Conservation (phyloP, 2,797 vertebrate genomes). For the Macrochelys suwanniensis region DNA sequence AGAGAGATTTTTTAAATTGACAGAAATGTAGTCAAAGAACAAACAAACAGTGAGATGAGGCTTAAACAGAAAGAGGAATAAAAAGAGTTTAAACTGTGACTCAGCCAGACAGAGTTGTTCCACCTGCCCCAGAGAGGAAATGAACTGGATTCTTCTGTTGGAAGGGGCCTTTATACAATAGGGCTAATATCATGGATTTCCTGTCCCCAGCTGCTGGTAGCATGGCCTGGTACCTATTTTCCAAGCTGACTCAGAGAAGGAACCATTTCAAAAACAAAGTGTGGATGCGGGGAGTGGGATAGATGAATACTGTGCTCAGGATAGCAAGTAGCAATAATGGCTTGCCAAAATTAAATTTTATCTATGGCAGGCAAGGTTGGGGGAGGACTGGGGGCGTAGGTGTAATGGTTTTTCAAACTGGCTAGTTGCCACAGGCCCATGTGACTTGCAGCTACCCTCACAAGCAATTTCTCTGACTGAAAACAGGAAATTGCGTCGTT, state of each 20-base stretch:
- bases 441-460: slow-evolving; percentile 20
- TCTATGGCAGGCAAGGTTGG: slow-evolving; percentile 18
- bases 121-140: slow-evolving; percentile 66
- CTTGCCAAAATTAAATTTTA: not conserved
- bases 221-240: not conserved
- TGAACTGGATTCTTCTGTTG: slow-evolving; percentile 27
- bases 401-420: not conserved
- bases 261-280: not conserved
- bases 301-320: not conserved
- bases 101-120: not conserved
- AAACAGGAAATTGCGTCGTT: slow-evolving; percentile 47
- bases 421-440: not conserved
- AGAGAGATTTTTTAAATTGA: slow-evolving; percentile 9
- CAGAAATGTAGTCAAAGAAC: not conserved
- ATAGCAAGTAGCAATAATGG: not conserved
- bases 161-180: not conserved
- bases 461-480: not conserved
- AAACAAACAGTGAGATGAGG: not conserved
- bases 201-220: slow-evolving; percentile 26
- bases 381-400: slow-evolving; percentile 7
- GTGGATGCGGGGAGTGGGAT: not conserved
- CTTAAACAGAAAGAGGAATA: not conserved
- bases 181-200: not conserved
- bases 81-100: not conserved
- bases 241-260: not conserved